Percentiles rank a stretch among this genome's conserved stretches.
phyloP scores from a whole-genome alignment of 92 coral and sea anemone genomes.

The Pocillopora meandrina region DNA sequence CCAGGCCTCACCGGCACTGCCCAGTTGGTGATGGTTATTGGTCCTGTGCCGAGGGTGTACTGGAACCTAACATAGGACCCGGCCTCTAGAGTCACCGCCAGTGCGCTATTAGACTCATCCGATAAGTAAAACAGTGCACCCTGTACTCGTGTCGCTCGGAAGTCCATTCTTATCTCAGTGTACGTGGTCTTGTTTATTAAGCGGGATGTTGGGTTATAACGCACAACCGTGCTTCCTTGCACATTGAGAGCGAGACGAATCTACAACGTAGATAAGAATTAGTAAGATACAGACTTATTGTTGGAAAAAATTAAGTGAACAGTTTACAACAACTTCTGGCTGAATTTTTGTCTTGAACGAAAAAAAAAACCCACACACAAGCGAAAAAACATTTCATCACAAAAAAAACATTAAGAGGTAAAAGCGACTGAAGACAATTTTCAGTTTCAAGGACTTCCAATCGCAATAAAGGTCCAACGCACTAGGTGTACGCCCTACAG shows the following conservation, averaged over 20 bases:
- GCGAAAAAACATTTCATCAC: too few species aligned
- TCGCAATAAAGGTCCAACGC: too few species aligned
- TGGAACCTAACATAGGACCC: slow-evolving; percentile 73
- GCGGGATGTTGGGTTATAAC: slow-evolving; percentile 78
- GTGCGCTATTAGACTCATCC: slow-evolving; percentile 37
- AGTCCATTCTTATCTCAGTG: slow-evolving; percentile 83
- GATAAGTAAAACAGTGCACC: slow-evolving; percentile 86
- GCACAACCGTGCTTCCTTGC: slow-evolving; percentile 81
- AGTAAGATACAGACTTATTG: too few species aligned
- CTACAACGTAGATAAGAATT: slow-evolving; percentile 40
- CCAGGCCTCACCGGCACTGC: slow-evolving; percentile 78
- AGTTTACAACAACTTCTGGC: too few species aligned
- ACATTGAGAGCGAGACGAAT: slow-evolving; percentile 88
- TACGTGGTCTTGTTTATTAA: slow-evolving; percentile 61
- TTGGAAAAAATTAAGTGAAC: too few species aligned
- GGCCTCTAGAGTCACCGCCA: slow-evolving; percentile 64
- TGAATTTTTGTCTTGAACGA: too few species aligned
- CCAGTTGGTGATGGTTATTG: slow-evolving; percentile 81
- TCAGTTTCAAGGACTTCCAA: too few species aligned
- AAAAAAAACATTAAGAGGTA: too few species aligned
- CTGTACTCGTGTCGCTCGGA: slow-evolving; percentile 71
- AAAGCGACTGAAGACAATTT: too few species aligned
- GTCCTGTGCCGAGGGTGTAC: slow-evolving; percentile 78
- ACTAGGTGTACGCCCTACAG: too few species aligned
- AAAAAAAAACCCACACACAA: too few species aligned